Evolutionary conservation across 1,140 invertebrate genomes (phyloP).

Genomic region (Dolichoris vasculosae): DNA sequence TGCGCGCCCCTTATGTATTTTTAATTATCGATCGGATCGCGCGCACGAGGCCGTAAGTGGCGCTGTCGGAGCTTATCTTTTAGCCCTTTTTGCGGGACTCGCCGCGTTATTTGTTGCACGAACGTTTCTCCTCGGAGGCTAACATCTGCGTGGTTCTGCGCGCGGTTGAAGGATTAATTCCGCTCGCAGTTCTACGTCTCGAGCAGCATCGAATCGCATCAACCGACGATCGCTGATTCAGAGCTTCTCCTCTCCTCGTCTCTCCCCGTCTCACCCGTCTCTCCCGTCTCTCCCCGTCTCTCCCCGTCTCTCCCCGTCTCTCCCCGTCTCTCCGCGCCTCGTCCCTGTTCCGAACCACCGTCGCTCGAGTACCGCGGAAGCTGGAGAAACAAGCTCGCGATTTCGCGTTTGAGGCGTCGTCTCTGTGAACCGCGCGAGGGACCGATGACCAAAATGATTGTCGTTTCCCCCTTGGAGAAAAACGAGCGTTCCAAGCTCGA

Average conservation of each 20-base stretch:
- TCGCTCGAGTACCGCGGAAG: too few species aligned
- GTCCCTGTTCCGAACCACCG: too few species aligned
- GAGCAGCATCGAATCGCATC: too few species aligned
- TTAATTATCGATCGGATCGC: constrained; percentile 46
- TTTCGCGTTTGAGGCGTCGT: too few species aligned
- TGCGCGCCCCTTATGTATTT: constrained; percentile 19
- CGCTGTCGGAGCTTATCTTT: constrained; percentile 15
- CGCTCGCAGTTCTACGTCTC: neutral
- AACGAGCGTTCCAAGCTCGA: neutral
- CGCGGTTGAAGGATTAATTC: neutral
- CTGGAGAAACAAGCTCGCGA: too few species aligned
- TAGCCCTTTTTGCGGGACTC: neutral
- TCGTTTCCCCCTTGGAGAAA: too few species aligned
- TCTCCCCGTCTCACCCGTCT: neutral
- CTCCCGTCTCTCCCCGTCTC: neutral
- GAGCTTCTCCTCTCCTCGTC: neutral
- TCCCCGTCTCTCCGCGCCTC: too few species aligned
- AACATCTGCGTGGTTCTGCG: neutral
- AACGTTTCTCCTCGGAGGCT: too few species aligned
- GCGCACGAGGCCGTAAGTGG: neutral
- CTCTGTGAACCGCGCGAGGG: too few species aligned
- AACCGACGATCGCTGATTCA: neutral
- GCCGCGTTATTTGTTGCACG: too few species aligned
- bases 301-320: neutral
- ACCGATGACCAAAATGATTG: too few species aligned